Percentiles rank a stretch among this genome's conserved stretches.
Conservation (phyloP, 2,113 vertebrate genomes). For the Ictalurus furcatus region DNA sequence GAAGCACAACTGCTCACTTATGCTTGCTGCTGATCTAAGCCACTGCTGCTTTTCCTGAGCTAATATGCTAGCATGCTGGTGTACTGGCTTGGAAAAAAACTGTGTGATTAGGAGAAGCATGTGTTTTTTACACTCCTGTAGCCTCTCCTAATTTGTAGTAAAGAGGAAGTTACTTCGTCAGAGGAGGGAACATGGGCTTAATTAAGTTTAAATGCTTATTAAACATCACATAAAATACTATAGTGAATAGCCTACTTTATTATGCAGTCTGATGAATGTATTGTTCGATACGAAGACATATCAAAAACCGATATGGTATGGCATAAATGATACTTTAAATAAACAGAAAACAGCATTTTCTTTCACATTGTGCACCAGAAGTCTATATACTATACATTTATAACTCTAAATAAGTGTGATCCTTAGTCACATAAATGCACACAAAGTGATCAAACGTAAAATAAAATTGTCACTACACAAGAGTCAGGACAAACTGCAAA, state of each 20-base stretch:
- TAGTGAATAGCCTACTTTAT: neutral
- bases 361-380: neutral
- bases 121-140: neutral
- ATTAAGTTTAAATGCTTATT: neutral
- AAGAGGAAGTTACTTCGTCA: neutral
- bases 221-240: neutral
- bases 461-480: neutral
- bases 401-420: neutral
- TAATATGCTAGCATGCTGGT: neutral
- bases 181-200: neutral
- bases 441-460: neutral
- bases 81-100: neutral
- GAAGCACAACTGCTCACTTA: neutral
- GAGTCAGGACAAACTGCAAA: neutral
- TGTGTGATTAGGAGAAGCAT: neutral
- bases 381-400: too few species aligned
- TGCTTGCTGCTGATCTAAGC: neutral
- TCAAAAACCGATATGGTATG: neutral
- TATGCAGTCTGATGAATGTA: neutral
- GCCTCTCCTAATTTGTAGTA: neutral
- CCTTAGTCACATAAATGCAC: neutral
- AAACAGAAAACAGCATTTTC: neutral
- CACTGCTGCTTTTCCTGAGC: neutral
- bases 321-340: neutral
- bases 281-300: neutral